Evolutionary conservation across 2,888 invertebrate genomes (phyloP).

Genomic region (Luffia ferchaultella): DNA sequence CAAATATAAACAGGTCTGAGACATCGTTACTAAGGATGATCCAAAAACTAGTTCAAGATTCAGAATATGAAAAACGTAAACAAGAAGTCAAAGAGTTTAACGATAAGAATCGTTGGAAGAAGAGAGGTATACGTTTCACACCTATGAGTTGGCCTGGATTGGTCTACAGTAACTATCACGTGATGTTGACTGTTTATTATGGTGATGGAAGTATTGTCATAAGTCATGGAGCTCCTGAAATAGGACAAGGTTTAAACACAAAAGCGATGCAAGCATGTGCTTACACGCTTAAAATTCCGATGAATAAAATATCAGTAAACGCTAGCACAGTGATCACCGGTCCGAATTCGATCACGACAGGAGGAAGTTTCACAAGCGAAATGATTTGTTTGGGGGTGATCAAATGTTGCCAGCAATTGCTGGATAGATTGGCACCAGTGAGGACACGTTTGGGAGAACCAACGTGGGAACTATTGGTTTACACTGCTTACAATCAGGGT

Average conservation of each 20-base stretch:
- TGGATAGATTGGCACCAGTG: constrained; percentile 34
- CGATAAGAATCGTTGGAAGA: constrained; percentile 79
- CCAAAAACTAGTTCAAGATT: constrained; percentile 44
- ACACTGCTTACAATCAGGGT: constrained; percentile 18
- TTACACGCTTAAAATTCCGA: constrained; percentile 69
- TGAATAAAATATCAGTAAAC: constrained; percentile 72
- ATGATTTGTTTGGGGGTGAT: constrained; percentile 36
- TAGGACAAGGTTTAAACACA: constrained; percentile 84
- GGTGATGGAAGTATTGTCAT: constrained; percentile 77
- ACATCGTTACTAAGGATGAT: constrained; percentile 51
- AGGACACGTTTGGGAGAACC: constrained; percentile 29
- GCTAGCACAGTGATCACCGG: constrained; percentile 65
- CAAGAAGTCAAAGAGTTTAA: constrained; percentile 68
- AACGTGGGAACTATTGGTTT: constrained; percentile 28
- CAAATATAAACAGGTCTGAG: constrained; percentile 46
- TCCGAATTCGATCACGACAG: constrained; percentile 72
- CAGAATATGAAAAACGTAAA: constrained; percentile 64
- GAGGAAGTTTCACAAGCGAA: constrained; percentile 63
- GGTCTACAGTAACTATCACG: constrained; percentile 58
- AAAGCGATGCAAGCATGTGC: constrained; percentile 74
- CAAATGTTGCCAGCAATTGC: constrained; percentile 38
- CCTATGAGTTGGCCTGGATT: constrained; percentile 73
- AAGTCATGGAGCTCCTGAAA: constrained; percentile 76
- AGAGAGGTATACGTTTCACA: constrained; percentile 73
- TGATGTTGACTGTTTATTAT: constrained; percentile 72